Percentiles rank a stretch among this genome's conserved stretches.
phyloP scores from a whole-genome alignment of 2,888 invertebrate genomes.

The Hymenopus coronatus region DNA sequence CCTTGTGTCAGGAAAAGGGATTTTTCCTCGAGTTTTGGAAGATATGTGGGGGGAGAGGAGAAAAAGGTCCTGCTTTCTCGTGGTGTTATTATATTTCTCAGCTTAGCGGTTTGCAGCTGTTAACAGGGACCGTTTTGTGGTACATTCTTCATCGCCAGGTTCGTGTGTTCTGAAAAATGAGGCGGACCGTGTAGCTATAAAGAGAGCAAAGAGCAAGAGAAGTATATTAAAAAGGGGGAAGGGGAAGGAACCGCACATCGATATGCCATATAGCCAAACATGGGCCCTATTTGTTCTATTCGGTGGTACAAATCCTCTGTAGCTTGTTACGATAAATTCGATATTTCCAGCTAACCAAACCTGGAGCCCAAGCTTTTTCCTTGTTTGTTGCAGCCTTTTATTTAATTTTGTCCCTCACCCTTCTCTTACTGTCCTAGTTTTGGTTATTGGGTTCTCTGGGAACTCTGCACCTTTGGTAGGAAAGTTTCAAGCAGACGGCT shows the following conservation, averaged over 20 bases:
- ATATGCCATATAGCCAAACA: neutral
- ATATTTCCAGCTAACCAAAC: neutral
- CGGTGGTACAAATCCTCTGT: neutral
- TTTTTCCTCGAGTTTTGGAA: neutral
- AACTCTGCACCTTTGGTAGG: too few relatives aligned
- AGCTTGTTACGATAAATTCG: neutral
- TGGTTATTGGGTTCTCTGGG: neutral
- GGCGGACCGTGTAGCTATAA: neutral
- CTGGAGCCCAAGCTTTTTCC: neutral
- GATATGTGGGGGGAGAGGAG: neutral
- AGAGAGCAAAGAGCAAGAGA: neutral
- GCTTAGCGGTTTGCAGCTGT: neutral
- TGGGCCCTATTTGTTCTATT: neutral
- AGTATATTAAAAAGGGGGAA: neutral
- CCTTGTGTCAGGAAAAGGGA: neutral
- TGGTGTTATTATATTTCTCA: neutral
- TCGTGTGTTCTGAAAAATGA: neutral
- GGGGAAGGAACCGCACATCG: neutral
- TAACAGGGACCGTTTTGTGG: neutral
- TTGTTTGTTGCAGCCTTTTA: neutral
- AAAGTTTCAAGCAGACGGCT: too few relatives aligned
- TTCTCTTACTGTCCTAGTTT: neutral
- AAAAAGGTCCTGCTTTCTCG: neutral
- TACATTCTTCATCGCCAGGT: neutral
- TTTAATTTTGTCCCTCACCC: neutral